phyloP scores from a whole-genome alignment of 1,140 invertebrate species.

The Brachionus manjavacas region DNA sequence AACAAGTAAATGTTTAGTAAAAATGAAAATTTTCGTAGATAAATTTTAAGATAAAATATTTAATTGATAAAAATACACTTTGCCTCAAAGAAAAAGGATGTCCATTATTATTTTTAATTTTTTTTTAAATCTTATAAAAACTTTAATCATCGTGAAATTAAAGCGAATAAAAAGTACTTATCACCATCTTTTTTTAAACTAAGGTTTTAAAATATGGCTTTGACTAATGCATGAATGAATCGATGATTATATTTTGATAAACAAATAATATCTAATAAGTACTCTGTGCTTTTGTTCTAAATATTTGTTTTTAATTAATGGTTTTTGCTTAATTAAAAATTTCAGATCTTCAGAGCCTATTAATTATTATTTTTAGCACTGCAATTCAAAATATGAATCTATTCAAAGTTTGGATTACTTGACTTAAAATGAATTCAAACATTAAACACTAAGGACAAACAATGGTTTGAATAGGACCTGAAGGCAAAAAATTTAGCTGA shows the following conservation, averaged over 20 bases:
- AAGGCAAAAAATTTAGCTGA: neutral
- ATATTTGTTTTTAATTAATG: neutral
- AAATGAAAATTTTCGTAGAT: no score
- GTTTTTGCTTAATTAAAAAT: neutral
- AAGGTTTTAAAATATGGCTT: neutral
- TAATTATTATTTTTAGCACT: neutral
- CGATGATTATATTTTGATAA: neutral
- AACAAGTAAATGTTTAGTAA: neutral
- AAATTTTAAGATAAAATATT: no score
- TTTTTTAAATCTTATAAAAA: no score
- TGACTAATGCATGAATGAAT: neutral
- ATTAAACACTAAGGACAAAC: neutral
- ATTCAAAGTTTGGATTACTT: neutral
- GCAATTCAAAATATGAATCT: neutral
- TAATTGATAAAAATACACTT: no score
- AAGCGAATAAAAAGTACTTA: no score
- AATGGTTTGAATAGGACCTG: neutral
- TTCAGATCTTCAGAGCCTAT: neutral
- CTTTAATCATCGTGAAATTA: no score
- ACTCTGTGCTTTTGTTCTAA: neutral
- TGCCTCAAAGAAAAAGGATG: no score
- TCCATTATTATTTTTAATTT: no score
- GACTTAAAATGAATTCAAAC: neutral
- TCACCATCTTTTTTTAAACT: no score
- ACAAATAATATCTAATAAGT: neutral